phyloP scores from a whole-genome alignment of 2,113 vertebrate genomes.

The Caloenas nicobarica region DNA sequence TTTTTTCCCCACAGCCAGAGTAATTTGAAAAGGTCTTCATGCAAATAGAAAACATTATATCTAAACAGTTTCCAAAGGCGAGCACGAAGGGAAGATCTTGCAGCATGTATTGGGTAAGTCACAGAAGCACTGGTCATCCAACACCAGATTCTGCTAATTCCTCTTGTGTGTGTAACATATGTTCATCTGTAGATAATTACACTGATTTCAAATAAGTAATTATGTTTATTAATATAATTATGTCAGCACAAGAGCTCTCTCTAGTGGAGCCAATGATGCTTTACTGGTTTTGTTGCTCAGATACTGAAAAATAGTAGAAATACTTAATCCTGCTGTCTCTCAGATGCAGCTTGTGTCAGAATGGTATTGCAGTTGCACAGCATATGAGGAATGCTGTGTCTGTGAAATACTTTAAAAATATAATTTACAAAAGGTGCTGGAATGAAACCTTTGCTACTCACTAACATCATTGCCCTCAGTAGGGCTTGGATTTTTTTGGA shows the following conservation, averaged over 20 bases:
- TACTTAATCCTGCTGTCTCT: background rate
- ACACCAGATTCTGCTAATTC: background rate
- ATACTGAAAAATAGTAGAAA: constrained; percentile 19
- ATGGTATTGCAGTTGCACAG: background rate
- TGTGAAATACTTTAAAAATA: background rate
- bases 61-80: background rate
- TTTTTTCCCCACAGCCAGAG: background rate
- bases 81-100: background rate
- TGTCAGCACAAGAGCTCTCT: constrained; percentile 71
- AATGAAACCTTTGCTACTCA: background rate
- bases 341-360: background rate
- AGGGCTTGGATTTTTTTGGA: background rate
- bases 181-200: background rate
- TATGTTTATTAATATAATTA: constrained; percentile 73
- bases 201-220: constrained; percentile 62
- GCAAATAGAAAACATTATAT: background rate
- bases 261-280: constrained; percentile 63
- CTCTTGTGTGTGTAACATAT: background rate
- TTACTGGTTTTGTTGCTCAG: constrained; percentile 44
- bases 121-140: background rate
- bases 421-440: background rate
- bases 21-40: background rate
- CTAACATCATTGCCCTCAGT: background rate
- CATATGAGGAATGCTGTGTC: background rate
- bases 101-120: background rate